Percentiles rank a stretch among this genome's conserved stretches.
Evolutionary conservation across 2,888 invertebrate species (phyloP).

Genomic region (Kuschelorhynchus macadamiae): DNA sequence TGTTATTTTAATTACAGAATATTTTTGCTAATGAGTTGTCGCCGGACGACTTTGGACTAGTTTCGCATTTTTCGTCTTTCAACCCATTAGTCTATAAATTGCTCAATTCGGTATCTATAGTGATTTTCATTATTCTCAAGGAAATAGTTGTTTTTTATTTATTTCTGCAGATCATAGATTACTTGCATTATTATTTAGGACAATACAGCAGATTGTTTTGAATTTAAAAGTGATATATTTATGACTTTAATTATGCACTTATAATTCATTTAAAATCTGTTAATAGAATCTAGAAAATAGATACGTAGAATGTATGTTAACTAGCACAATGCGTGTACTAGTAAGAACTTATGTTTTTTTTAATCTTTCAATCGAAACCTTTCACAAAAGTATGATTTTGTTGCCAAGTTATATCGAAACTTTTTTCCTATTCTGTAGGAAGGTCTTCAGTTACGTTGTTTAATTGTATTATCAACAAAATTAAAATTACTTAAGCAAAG

Average conservation of each 20-base stretch:
- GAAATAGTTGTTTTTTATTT: neutral
- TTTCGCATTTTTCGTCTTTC: neutral
- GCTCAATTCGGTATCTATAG: neutral
- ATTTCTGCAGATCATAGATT: neutral
- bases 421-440: too few species aligned
- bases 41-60: constrained; percentile 16
- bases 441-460: too few species aligned
- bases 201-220: neutral
- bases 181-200: constrained; percentile 18
- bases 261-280: neutral
- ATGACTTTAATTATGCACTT: neutral
- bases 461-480: too few species aligned
- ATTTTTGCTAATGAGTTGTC: constrained; percentile 11
- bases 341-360: too few species aligned
- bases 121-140: constrained; percentile 18
- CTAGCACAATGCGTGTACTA: too few species aligned
- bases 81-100: neutral
- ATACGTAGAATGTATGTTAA: too few species aligned
- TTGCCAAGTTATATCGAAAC: too few species aligned
- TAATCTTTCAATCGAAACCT: too few species aligned
- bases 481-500: too few species aligned
- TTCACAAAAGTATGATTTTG: too few species aligned
- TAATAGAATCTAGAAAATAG: too few species aligned
- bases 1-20: constrained; percentile 10
- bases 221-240: neutral